Base-by-base conservation (phyloP, 2,113 vertebrate species). In the Rallus limicola region DNA sequence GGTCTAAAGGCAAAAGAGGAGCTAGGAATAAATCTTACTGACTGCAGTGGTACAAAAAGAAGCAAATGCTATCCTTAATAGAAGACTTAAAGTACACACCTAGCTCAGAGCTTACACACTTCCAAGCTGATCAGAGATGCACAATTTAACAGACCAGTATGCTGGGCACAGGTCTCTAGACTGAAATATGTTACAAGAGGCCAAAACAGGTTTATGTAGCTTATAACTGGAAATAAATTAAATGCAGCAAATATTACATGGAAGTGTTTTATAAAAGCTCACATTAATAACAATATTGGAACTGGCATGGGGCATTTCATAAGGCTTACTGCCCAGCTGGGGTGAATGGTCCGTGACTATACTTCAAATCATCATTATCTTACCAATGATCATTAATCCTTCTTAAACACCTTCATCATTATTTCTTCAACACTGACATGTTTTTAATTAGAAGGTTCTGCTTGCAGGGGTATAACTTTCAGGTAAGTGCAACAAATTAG, bases 401-500 rank as follows among this genome's bases (percentile, higher is more conserved):
- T 86, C 44, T 78, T 90, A 90, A 84, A 85, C 2, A 25, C 7
- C 28, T 85, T 77, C 65, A 60, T 71, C 18, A 80, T 88, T 86
- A 77, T 85, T 95, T 69, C 28, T 78, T 86, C 28, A 82, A n/a
- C 40, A 56, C 16, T 81, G 67, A 38, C 12, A 44, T 62, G 46
- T 33, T 84, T 94, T 88, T 78, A 93, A 48, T 23, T 36, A 65
- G 23, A 76, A 90, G 9, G 62, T 42, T 68, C 38, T 84, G 8
- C 15, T 62, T 74, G 7, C 26, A 75, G 67, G 28, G 31, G n/a
- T 55, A 53, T 20, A 44, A 77, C 94, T 92, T 96, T 93, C 82
- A 88, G 53, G 42, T 75, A 77, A 67, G 12, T 2, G 1, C 31
- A 72, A 58, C 11, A 0, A 90, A 71, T 74, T 11, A 33, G 6